Percentiles rank a stretch among this genome's conserved stretches.
These are phyloP conservation scores for Apeira syringaria DNA, from an alignment of 2,888 invertebrate species.

Conservation along the genomic window DNA sequence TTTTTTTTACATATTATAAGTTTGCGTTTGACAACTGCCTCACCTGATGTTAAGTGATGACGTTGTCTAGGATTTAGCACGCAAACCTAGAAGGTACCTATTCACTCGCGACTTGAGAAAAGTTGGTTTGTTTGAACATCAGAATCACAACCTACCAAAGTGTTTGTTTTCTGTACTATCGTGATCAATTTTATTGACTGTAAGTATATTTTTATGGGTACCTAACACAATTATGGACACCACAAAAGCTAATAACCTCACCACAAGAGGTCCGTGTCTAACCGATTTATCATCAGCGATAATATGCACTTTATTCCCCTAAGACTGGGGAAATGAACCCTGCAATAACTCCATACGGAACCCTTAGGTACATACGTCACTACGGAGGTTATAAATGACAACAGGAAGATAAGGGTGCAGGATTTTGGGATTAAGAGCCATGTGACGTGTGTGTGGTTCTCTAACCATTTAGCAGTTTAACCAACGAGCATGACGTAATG, in stretches of 20 bases:
- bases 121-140: too few relatives aligned
- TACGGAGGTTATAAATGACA: conserved; percentile 64
- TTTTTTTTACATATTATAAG: too few relatives aligned
- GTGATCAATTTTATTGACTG: too few relatives aligned
- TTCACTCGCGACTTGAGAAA: too few relatives aligned
- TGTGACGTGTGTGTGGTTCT: conserved; percentile 13
- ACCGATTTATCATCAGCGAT: conserved; percentile 31
- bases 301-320: conserved; percentile 30
- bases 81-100: too few relatives aligned
- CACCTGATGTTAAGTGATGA: too few relatives aligned
- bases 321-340: conserved; percentile 29
- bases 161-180: too few relatives aligned
- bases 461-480: conserved; percentile 17
- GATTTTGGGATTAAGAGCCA: conserved; percentile 42
- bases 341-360: conserved; percentile 24
- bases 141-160: too few relatives aligned
- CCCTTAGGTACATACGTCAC: conserved; percentile 48
- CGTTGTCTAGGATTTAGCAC: too few relatives aligned
- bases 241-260: conserved; percentile 19
- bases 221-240: conserved; percentile 5
- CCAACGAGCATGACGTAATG: conserved; percentile 1
- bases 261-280: conserved; percentile 9
- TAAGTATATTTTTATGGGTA: too few relatives aligned
- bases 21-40: too few relatives aligned
- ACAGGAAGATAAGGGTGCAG: conserved; percentile 51